Evolutionary conservation across 2,113 vertebrate species (phyloP), one percentile per base, ranked within the genome.

Genomic region (Rissa tridactyla): DNA sequence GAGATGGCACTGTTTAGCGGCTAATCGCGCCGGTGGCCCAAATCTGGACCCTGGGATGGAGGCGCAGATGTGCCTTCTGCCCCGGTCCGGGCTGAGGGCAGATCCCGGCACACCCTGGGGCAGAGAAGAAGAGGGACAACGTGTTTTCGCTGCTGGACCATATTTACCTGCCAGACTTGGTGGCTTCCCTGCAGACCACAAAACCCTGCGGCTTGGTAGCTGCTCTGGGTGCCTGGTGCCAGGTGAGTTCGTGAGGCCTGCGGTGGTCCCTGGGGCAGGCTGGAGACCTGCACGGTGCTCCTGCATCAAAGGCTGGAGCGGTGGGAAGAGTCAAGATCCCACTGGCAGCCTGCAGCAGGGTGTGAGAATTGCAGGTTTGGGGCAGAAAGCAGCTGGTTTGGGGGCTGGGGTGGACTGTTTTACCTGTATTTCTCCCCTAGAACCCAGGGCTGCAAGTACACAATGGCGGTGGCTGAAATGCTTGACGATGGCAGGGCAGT

Each of bases 1-100:
- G 90, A 98, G 98, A 29, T 98, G 98, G 98, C 91, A 77, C 94
- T 97, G 91, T 97, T 97, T 51, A 62, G 47, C 85, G 96, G 78
- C 80, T 16, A 68, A 97, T 86, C 29, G 1, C 47, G 0, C 34
- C 34, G 3, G 3, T 4, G 77, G 26, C 60, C 34, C 68, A 2
- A 14, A 10, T 16, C 18, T 4, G 71, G 29, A 3, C 71, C 21
- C 44, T 0, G 21, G 26, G 8, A 2, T 1, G 64, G 72, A 30
- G 12, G 4, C 3, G 2, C 9, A 12, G 30, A 7, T 10, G 49
- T 23, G 5, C 8, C 30, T 87, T 36, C 61, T 36, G 34, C n/a
- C 25, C 11, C 8, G 23, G 8, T 5, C 23, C 42, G 10, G 61
- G 30, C 6, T 1, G 23, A 60, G 29, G 57, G 2, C n/a, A 60